Conservation (phyloP, 2,888 invertebrate genomes). For the Xestobium rufovillosum region DNA sequence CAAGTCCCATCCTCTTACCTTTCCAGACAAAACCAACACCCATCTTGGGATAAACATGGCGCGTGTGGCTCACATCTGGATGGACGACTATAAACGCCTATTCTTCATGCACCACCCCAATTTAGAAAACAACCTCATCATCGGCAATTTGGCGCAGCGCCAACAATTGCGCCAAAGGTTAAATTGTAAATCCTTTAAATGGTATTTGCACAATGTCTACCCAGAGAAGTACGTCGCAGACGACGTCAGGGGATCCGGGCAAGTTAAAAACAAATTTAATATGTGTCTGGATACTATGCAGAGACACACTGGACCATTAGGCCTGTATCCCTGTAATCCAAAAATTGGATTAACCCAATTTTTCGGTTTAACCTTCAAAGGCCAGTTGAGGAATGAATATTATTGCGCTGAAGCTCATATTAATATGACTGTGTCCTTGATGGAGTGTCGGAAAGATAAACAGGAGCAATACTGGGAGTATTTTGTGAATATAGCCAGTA, state of each 20-base stretch:
- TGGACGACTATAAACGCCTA: too few relatives aligned
- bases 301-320: slow-evolving; percentile 60
- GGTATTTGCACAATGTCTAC: slow-evolving; percentile 86
- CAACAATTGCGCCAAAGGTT: slow-evolving; percentile 68
- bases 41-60: too few relatives aligned
- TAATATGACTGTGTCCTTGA: slow-evolving; percentile 44
- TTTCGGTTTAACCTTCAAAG: slow-evolving; percentile 60
- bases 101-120: slow-evolving; percentile 74
- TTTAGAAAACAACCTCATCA: slow-evolving; percentile 37
- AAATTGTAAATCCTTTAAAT: slow-evolving; percentile 83
- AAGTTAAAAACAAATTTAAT: slow-evolving; percentile 50
- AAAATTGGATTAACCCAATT: slow-evolving; percentile 62
- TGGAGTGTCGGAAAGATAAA: slow-evolving; percentile 43
- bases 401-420: slow-evolving; percentile 60
- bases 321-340: slow-evolving; percentile 68
- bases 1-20: too few relatives aligned
- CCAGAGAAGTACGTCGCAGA: slow-evolving; percentile 87
- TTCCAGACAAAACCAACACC: slow-evolving; percentile 74
- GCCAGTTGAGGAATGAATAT: slow-evolving; percentile 70
- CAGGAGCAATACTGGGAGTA: slow-evolving; percentile 40
- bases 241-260: slow-evolving; percentile 69
- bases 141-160: slow-evolving; percentile 73
- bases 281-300: slow-evolving; percentile 76
- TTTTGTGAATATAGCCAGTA: slow-evolving; percentile 34
- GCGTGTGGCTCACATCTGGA: too few relatives aligned